Evolutionary conservation across 2,888 invertebrate genomes (phyloP).

Genomic region (Apomyelois bistriatella): DNA sequence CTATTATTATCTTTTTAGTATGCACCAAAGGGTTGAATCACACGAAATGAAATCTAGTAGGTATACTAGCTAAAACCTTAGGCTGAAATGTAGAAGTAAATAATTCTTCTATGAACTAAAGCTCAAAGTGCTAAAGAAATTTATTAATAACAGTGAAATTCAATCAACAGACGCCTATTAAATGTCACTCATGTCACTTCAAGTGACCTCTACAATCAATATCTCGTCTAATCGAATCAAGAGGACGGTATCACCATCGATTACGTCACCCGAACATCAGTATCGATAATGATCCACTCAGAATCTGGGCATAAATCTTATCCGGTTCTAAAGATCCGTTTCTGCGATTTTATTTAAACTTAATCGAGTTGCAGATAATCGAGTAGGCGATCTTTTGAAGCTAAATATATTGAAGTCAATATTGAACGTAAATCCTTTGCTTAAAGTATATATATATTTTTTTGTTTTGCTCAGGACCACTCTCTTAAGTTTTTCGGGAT

Average conservation of each 20-base stretch:
- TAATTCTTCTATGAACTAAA: no score
- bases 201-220: constrained; percentile 15
- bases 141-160: not conserved
- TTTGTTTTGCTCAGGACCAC: not conserved
- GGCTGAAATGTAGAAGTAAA: no score
- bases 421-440: not conserved
- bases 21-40: no score
- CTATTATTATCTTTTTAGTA: no score
- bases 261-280: constrained; percentile 27
- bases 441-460: not conserved
- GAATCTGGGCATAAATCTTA: constrained; percentile 50
- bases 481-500: not conserved
- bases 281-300: constrained; percentile 46
- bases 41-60: no score
- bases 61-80: no score
- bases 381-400: not conserved
- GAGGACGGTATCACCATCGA: constrained; percentile 31
- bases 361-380: constrained; percentile 11
- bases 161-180: not conserved
- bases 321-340: constrained; percentile 36
- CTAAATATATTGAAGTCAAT: not conserved
- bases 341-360: constrained; percentile 23
- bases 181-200: constrained; percentile 6
- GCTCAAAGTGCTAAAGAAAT: no score
- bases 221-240: constrained; percentile 17